Evolutionary conservation across 1,140 invertebrate species (phyloP), one percentile per base, ranked within the genome.

Genomic region (Lepidostoma basale): DNA sequence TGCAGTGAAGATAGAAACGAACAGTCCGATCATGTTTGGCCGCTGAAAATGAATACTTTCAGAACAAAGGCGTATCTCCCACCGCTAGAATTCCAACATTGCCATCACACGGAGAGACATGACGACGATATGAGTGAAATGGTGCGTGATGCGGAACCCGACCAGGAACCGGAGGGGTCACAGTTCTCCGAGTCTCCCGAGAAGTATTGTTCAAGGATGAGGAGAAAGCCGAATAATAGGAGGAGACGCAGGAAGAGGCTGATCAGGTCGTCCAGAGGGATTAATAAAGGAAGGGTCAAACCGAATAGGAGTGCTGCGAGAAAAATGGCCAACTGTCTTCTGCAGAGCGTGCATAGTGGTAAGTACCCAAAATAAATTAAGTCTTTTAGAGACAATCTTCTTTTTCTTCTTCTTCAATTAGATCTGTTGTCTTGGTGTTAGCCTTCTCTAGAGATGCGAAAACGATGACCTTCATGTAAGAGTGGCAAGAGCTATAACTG

Each of bases 231-330:
- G 44, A 42, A 39, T 25, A 49, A 56, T 18, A 44, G 45, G 25
- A 60, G 18, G 12, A 26, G 40, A 20, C 25, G 45, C 5, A 59
- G 26, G 33, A 47, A 63, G 3, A 40, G 49, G 28, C 56, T 42
- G 1, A 60, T 72, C 3, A 67, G 49, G 28, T 74, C 69, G 33
- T 72, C 69, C 8, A 20, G 69, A 39, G 72, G 72, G 20, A 62
- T 74, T 2, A 66, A 68, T 16, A 74, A 74, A 62, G 69, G 72
- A 62, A 64, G 72, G 14, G 54, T 23, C n/a, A 49, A 36, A 8
- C 66, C 69, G 1, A 71, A 74, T 23, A 74, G 62, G 22, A 74
- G 72, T 45, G 72, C 68, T 0, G 72, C 68, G 3, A 74, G 72
- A 20, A 74, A 68, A 39, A 26, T 74, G 40, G 60, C 68, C 8